phyloP scores from a whole-genome alignment of 2,797 vertebrate genomes.

The Gobio occitaniae region DNA sequence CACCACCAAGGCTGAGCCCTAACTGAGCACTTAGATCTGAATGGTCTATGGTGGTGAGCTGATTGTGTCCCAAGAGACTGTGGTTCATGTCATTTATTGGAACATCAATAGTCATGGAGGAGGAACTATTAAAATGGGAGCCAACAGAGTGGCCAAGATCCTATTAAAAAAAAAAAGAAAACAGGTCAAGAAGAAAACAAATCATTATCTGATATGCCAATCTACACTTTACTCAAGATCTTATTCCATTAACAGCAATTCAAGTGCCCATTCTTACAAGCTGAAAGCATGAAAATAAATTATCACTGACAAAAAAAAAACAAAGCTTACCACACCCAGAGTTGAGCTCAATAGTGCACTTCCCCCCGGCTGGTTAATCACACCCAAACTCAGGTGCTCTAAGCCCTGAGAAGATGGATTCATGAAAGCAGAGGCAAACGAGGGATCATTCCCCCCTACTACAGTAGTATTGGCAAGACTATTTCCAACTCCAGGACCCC shows the following conservation, averaged over 20 bases:
- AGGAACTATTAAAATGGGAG: slow-evolving; percentile 89
- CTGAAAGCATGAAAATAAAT: neutral
- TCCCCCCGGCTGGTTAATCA: slow-evolving; percentile 77
- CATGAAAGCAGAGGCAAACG: slow-evolving; percentile 80
- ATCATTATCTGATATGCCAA: neutral
- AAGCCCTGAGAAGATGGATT: slow-evolving; percentile 74
- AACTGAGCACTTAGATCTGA: slow-evolving; percentile 91
- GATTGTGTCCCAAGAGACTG: slow-evolving; percentile 83
- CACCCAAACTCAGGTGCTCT: slow-evolving; percentile 74
- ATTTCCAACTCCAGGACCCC: slow-evolving; percentile 61
- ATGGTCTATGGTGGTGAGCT: slow-evolving; percentile 93
- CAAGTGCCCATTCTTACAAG: neutral
- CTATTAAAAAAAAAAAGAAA: slow-evolving; percentile 67
- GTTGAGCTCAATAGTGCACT: slow-evolving; percentile 75
- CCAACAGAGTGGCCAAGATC: slow-evolving; percentile 89
- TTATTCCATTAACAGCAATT: neutral
- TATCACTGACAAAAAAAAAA: neutral
- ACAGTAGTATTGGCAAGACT: slow-evolving; percentile 65
- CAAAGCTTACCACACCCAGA: slow-evolving; percentile 77
- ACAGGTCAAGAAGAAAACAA: neutral
- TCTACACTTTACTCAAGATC: neutral
- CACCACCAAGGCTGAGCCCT: slow-evolving; percentile 86
- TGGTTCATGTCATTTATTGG: slow-evolving; percentile 87
- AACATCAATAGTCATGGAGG: slow-evolving; percentile 91
- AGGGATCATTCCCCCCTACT: slow-evolving; percentile 79